Evolutionary conservation across 2,888 invertebrate species (phyloP), one percentile per base, ranked within the genome.

Genomic region (Limnephilus marmoratus): DNA sequence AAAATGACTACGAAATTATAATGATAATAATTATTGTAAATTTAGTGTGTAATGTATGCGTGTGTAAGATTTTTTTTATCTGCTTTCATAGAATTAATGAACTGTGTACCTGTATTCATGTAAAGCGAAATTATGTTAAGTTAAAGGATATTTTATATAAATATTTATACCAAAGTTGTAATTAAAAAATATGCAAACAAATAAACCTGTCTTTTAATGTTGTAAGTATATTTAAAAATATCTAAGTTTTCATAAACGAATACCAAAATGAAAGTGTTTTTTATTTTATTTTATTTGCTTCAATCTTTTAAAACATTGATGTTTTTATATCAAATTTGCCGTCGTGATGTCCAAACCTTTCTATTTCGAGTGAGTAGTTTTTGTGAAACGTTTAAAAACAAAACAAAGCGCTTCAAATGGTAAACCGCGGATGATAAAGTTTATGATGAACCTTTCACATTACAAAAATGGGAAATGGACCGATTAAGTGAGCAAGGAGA

Each of bases 21-120:
- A 68, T 9, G 5, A 68, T n/a, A 68, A n/a, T 68, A 7, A 68
- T 68, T 4, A 49, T 15, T 7, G 12, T 45, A 45, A 45, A 13
- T 18, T 7, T 68, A 68, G 68, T 24, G 68, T 24, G 24, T 68
- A 68, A 68, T 24, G 68, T 68, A 24, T 24, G n/a, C 9, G 7
- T 7, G 1, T n/a, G 68, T 24, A 68, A 68, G 68, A 9, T 24
- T 68, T n/a, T 68, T 68, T 68, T 68, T 68, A 68, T 24, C 24
- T 82, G 34, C 15, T 82, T 82, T 82, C 31, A 31, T 82, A 34
- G 82, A 82, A 82, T 82, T 82, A 34, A 31, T 18, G 18, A 82
- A 82, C 29, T 82, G 82, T 82, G 82, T 82, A 82, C 82, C 82
- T 82, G 82, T 82, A 82, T 82, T 68, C 68, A 68, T 68, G 68